Conservation (phyloP, 1,140 invertebrate genomes). For the Euura lappo region DNA sequence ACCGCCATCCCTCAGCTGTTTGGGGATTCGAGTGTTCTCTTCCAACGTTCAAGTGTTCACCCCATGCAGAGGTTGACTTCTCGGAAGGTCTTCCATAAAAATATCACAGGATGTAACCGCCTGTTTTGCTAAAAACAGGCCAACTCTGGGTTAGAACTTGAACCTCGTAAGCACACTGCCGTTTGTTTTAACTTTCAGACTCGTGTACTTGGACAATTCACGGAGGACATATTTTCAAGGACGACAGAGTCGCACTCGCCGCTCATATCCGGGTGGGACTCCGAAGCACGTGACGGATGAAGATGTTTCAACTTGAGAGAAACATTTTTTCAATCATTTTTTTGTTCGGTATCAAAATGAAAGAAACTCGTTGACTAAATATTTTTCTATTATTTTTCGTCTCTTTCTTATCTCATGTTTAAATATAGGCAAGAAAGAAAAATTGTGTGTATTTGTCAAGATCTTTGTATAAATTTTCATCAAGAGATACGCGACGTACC, state of each 20-base stretch:
- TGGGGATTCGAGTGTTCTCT: neutral
- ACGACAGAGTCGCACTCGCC: too few species aligned
- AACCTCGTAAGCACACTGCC: neutral
- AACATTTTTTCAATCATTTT: neutral
- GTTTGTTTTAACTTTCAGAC: neutral
- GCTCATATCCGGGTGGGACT: too few species aligned
- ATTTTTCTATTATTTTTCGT: too few species aligned
- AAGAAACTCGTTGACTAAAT: neutral
- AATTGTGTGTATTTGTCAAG: too few species aligned
- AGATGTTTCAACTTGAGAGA: neutral
- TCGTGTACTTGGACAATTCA: neutral
- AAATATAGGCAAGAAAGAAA: too few species aligned
- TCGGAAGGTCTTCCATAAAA: constrained; percentile 2
- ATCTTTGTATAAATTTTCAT: too few species aligned
- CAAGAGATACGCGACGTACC: too few species aligned
- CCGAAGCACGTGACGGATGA: too few species aligned
- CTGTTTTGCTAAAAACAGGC: constrained; percentile 7
- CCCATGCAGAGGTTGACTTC: constrained; percentile 6
- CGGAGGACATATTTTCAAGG: too few species aligned
- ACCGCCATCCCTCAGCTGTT: neutral
- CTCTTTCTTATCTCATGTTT: too few species aligned
- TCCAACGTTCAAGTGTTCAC: constrained; percentile 3
- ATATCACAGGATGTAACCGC: constrained; percentile 6
- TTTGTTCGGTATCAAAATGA: neutral
- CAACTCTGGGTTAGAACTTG: neutral